phyloP scores from a whole-genome alignment of 2,888 invertebrate species.

The Amphiduros pacificus region DNA sequence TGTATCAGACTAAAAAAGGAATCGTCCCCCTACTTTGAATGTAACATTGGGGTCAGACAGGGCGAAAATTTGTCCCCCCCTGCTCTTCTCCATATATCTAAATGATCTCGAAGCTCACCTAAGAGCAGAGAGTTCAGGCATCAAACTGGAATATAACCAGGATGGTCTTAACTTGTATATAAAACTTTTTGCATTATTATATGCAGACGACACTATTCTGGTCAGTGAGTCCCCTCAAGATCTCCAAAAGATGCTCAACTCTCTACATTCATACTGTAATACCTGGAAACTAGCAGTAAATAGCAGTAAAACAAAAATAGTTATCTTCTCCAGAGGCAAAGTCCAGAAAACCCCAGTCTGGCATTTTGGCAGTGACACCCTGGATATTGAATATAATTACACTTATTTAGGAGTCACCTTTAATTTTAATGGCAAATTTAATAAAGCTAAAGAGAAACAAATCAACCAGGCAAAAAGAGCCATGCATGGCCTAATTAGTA shows the following conservation, averaged over 20 bases:
- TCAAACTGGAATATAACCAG: neutral
- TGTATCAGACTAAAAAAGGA: neutral
- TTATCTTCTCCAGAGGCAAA: neutral
- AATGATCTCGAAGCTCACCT: conserved; percentile 1
- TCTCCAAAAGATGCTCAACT: neutral
- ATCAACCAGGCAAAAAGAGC: neutral
- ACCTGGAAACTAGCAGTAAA: neutral
- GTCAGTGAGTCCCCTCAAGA: neutral
- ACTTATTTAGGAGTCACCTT: neutral
- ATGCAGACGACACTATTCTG: neutral
- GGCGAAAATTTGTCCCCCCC: conserved; percentile 1
- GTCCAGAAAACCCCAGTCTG: neutral
- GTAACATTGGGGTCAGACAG: neutral
- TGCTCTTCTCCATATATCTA: neutral
- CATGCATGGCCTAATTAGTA: neutral
- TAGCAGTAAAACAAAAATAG: neutral
- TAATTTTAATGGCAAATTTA: neutral
- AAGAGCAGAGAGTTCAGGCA: neutral
- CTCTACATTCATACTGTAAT: neutral
- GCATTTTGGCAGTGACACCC: neutral
- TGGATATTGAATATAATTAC: neutral
- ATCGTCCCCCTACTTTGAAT: neutral
- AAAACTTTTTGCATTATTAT: too few relatives aligned
- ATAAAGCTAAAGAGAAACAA: neutral
- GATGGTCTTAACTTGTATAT: too few relatives aligned